Base-by-base conservation (phyloP, 2,888 invertebrate genomes). In the Imbricaverruca yamaguchii region DNA sequence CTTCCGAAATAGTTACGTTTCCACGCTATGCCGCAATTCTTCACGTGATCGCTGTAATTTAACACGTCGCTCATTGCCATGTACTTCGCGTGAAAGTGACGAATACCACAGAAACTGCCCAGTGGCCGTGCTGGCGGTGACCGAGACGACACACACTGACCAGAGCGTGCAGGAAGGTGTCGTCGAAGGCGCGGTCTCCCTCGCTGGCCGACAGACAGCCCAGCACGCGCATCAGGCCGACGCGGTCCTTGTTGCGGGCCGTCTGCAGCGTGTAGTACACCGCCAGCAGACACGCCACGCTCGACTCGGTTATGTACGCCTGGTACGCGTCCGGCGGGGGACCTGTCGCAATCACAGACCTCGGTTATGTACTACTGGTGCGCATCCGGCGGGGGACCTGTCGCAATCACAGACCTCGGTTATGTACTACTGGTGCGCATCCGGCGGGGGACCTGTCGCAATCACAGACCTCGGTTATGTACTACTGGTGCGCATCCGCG, bases 201-300 rank as follows among this genome's bases (percentile, higher is more conserved):
- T 96, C 95, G 87, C 96, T 96, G 86, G 93, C 93, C 0, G 96
- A 94, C 79, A 98, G 89, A 81, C 95, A 94, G 11, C 96, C 95
- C n/a, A 97, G 88, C 39, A 97, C 94, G 85, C 97, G 89, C 86
- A 95, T 90, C 83, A 95, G 89, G 21, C 95, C 94, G 59, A 93
- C 92, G 83, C 93, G 90, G 87, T 96, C 96, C 85, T 93, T 91
- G 80, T 92, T 90, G 84, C 94, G 92, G 0, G 95, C 94, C 13
- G 95, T 93, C 87, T 96, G 95, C 21, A 96, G 88, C 0, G 96
- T 94, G 86, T 97, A 97, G 87, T 97, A 97, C 95, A 97, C 96
- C 0, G 97, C 94, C 83, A 97, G 87, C 80, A 96, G 94, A 83
- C 96, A 95, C 81, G 97, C 96, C 0, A 97, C 95, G 10, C 94